Evolutionary conservation across 92 coral and sea anemone species (phyloP).

Genomic region (Epizoanthus illoricatus): DNA sequence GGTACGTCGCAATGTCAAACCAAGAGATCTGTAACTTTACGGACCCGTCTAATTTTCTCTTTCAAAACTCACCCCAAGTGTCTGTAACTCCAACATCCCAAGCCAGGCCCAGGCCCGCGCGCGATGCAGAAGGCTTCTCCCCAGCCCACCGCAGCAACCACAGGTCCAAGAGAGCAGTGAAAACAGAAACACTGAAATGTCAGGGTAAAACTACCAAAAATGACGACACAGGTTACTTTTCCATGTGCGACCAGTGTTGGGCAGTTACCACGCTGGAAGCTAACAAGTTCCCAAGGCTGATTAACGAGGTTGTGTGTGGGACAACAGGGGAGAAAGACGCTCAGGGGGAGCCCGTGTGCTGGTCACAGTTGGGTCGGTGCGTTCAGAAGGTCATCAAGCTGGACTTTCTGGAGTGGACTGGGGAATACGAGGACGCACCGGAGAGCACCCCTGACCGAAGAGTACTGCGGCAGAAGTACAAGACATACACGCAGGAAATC

Average conservation of each 20-base stretch:
- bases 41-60: slow-evolving; percentile 4
- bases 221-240: slow-evolving; percentile 9
- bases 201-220: slow-evolving; percentile 1
- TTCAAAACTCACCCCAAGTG: neutral
- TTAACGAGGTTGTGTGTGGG: slow-evolving; percentile 13
- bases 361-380: neutral
- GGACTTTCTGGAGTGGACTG: slow-evolving; percentile 17
- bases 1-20: slow-evolving; percentile 24
- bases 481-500: slow-evolving; percentile 2
- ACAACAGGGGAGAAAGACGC: neutral
- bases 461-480: slow-evolving; percentile 2
- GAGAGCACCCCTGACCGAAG: neutral
- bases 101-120: neutral
- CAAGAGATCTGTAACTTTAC: slow-evolving; percentile 30
- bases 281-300: slow-evolving; percentile 7
- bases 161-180: slow-evolving; percentile 5
- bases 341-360: neutral
- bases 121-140: neutral
- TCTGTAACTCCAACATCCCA: neutral
- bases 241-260: slow-evolving; percentile 38
- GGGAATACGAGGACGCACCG: neutral
- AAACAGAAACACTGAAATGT: neutral
- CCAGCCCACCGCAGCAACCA: neutral
- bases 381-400: slow-evolving; percentile 8
- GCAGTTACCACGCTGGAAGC: neutral